Conservation (phyloP, 2,797 vertebrate genomes). For the Gorsachius magnificus region DNA sequence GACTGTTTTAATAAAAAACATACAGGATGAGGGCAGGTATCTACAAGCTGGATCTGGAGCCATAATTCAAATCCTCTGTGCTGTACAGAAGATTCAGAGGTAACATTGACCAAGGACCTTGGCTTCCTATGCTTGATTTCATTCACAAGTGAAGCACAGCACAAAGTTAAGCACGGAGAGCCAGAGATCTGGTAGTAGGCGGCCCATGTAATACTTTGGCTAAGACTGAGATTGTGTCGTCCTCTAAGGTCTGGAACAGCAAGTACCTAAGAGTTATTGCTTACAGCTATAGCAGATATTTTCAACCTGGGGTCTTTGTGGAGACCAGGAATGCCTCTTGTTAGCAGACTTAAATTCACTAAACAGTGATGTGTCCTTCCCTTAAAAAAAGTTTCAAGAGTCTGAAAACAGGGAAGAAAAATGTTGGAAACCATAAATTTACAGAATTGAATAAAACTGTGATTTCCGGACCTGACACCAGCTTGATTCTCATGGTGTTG, state of each 20-base stretch:
- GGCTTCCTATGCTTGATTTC: background rate
- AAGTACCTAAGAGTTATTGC: background rate
- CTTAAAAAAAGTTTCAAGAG: background rate
- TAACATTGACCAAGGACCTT: background rate
- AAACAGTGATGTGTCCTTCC: background rate
- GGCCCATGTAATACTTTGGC: background rate
- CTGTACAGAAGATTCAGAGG: background rate
- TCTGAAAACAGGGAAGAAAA: background rate
- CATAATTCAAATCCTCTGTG: background rate
- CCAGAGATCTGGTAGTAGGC: background rate
- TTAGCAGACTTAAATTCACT: background rate
- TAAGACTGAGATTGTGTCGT: background rate
- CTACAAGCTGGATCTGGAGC: background rate
- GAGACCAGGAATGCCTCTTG: background rate
- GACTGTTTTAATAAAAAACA: background rate
- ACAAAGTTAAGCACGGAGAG: background rate
- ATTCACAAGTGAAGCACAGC: constrained; percentile 23
- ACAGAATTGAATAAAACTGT: background rate
- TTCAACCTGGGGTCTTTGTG: background rate
- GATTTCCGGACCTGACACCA: background rate
- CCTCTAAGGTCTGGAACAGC: background rate
- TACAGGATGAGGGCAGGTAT: background rate
- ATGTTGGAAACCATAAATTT: background rate
- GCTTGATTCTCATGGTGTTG: background rate
- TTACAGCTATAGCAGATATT: background rate